Conservation (phyloP, 2,113 vertebrate genomes). For the Naja naja region DNA sequence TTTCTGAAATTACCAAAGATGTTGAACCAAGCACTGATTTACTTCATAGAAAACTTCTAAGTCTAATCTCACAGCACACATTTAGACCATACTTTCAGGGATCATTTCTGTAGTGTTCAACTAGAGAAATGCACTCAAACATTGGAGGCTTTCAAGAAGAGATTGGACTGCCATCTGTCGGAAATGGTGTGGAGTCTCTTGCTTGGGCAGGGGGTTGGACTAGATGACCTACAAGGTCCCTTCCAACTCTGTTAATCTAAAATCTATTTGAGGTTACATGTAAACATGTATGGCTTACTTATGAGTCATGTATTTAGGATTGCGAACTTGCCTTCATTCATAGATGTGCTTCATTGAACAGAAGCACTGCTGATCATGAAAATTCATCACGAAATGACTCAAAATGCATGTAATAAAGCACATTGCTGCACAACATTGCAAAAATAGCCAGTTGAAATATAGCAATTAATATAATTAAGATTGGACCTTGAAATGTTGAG, state of each 20-base stretch:
- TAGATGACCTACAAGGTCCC: no score
- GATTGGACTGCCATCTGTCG: no score
- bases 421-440: constrained; percentile 12
- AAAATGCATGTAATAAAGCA: neutral
- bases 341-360: neutral
- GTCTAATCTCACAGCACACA: constrained; percentile 46
- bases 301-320: constrained; percentile 19
- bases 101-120: no score
- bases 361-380: neutral
- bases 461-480: neutral
- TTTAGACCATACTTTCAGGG: neutral
- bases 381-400: constrained; percentile 2
- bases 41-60: constrained; percentile 46
- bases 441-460: neutral
- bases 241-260: no score
- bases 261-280: neutral
- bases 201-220: no score
- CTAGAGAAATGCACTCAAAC: no score
- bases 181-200: no score
- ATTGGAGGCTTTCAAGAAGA: no score
- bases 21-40: constrained; percentile 50
- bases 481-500: constrained; percentile 1
- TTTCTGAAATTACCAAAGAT: constrained; percentile 38
- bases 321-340: neutral
- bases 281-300: constrained; percentile 20